Conservation (phyloP, 2,113 vertebrate genomes). For the Albula glossodonta region DNA sequence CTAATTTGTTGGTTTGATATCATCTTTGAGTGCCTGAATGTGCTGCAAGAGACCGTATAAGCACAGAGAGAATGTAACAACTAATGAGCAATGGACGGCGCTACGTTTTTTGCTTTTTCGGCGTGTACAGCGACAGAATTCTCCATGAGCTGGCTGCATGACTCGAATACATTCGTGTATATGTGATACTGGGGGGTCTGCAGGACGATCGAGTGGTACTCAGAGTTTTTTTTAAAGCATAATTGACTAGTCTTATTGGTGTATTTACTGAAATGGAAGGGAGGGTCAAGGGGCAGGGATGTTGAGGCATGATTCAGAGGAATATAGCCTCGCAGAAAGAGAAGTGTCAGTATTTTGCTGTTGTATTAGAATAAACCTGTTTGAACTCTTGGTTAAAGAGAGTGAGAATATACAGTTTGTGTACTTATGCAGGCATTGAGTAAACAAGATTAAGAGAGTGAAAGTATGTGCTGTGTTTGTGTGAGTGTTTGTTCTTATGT, state of each 20-base stretch:
- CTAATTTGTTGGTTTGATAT: neutral
- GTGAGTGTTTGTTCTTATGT: neutral
- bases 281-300: neutral
- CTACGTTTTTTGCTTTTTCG: conserved; percentile 23
- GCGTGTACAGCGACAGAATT: conserved; percentile 33
- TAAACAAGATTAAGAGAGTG: neutral
- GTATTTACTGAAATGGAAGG: neutral
- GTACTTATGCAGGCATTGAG: too few species aligned
- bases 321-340: too few species aligned
- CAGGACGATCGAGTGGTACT: neutral
- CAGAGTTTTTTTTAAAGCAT: neutral
- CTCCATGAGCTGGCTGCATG: conserved; percentile 27
- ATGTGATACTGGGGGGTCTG: conserved; percentile 8
- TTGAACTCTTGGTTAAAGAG: neutral
- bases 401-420: too few species aligned
- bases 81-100: conserved; percentile 18
- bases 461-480: neutral
- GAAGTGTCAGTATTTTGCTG: neutral
- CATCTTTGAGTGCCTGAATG: neutral
- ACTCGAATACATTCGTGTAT: conserved; percentile 48
- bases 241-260: neutral
- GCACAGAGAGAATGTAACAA: neutral
- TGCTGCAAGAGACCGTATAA: neutral
- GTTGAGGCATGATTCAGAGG: neutral
- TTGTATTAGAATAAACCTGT: neutral